Percentiles rank a stretch among this genome's conserved stretches.
Evolutionary conservation across 2,888 invertebrate genomes (phyloP).

Genomic region (Polyommatus icarus): DNA sequence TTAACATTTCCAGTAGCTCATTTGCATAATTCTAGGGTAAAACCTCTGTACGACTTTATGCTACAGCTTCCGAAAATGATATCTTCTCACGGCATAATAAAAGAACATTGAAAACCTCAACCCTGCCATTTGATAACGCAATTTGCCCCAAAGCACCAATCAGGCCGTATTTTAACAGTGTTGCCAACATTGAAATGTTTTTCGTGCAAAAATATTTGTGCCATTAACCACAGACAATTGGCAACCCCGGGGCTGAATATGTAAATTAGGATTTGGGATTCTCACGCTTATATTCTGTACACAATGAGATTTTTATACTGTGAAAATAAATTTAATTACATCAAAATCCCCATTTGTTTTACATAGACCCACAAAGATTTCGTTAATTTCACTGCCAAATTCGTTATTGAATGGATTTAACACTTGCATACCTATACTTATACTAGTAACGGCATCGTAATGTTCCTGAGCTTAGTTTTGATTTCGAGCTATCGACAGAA

Average conservation of each 20-base stretch:
- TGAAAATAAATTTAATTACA: conserved; percentile 73
- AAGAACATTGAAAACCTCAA: not conserved
- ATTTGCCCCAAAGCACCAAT: conserved; percentile 28
- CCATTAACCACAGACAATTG: not conserved
- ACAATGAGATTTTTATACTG: conserved; percentile 72
- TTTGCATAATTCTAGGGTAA: not conserved
- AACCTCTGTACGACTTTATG: not conserved
- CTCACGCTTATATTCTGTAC: conserved; percentile 62
- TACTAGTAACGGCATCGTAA: too few species aligned
- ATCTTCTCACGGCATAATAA: not conserved
- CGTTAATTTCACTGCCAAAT: too few species aligned
- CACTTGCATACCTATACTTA: too few species aligned
- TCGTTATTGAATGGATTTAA: too few species aligned
- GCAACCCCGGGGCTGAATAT: conserved; percentile 41
- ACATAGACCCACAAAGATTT: too few species aligned
- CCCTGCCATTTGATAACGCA: conserved; percentile 13
- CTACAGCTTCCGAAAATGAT: conserved; percentile 3
- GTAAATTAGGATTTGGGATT: conserved; percentile 42
- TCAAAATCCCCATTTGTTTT: not conserved
- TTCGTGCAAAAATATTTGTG: conserved; percentile 2
- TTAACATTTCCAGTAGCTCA: not conserved
- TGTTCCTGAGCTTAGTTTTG: too few species aligned
- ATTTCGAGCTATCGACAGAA: too few species aligned
- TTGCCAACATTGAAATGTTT: conserved; percentile 6
- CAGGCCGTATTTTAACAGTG: conserved; percentile 19